Percentiles rank a stretch among this genome's conserved stretches.
Evolutionary conservation across 2,797 vertebrate genomes (phyloP).

Genomic region (Peromyscus melanophrys): DNA sequence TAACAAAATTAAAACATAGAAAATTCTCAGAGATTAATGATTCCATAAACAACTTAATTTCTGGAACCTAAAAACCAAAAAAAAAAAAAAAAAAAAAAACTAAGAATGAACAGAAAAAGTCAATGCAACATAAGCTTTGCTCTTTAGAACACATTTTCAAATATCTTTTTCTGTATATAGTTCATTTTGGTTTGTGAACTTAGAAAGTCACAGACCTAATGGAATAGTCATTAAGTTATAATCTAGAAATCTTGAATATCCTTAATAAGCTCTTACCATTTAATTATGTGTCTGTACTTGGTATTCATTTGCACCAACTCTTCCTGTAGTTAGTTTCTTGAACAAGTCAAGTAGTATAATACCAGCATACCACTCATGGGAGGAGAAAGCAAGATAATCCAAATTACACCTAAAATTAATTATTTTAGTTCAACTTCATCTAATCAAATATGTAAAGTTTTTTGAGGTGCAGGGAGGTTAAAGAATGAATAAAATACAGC

Average conservation of each 20-base stretch:
- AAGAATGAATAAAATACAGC: neutral
- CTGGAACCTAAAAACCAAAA: constrained; percentile 12
- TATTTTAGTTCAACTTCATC: constrained; percentile 22
- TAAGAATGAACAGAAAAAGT: neutral
- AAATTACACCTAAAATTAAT: neutral
- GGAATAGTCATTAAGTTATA: neutral
- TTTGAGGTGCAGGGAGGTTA: neutral
- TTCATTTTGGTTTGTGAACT: neutral
- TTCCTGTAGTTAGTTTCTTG: neutral
- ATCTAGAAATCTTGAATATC: constrained; percentile 34
- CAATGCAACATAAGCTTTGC: neutral
- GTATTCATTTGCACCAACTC: neutral
- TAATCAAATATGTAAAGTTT: neutral
- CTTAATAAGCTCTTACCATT: neutral
- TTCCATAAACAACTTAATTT: neutral
- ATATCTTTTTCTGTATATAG: neutral
- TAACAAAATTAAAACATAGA: neutral
- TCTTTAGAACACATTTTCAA: constrained; percentile 21
- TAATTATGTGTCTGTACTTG: neutral
- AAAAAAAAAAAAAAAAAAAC: constrained; percentile 21
- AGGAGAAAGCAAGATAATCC: neutral
- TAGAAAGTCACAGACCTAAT: neutral
- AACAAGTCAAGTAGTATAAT: neutral
- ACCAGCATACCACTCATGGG: neutral
- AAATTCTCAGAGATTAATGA: neutral